Percentiles rank a stretch among this genome's conserved stretches.
Conservation (phyloP, 2,797 vertebrate species). For the Crenuchus spilurus region DNA sequence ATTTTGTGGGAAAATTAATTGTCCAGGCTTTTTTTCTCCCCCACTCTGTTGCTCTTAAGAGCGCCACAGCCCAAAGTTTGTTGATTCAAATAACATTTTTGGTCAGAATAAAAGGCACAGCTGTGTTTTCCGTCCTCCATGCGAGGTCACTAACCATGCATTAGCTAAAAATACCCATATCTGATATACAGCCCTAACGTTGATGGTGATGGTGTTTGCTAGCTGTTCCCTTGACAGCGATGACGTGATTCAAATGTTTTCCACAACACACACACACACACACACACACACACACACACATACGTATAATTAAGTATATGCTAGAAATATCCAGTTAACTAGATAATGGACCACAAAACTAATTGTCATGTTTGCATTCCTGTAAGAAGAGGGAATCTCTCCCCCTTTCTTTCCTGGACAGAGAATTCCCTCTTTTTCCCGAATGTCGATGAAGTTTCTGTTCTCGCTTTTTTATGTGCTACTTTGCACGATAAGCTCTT, state of each 20-base stretch:
- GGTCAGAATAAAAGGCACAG: slow-evolving; percentile 84
- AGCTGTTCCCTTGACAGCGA: slow-evolving; percentile 37
- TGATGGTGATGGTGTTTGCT: slow-evolving; percentile 55
- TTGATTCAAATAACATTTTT: slow-evolving; percentile 84
- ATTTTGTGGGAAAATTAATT: slow-evolving; percentile 91
- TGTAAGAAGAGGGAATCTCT: not conserved
- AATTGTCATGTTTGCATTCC: not conserved
- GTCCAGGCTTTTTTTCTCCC: slow-evolving; percentile 78
- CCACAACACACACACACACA: not conserved
- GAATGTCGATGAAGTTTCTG: slow-evolving; percentile 40
- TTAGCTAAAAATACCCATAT: slow-evolving; percentile 74
- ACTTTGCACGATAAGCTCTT: slow-evolving; percentile 47
- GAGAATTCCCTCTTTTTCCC: not conserved
- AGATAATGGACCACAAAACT: not conserved
- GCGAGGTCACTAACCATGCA: slow-evolving; percentile 73
- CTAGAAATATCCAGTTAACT: not conserved
- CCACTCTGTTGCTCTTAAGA: slow-evolving; percentile 75
- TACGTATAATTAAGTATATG: not conserved
- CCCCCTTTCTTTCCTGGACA: not conserved
- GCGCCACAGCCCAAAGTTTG: slow-evolving; percentile 85
- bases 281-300: not conserved
- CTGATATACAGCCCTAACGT: slow-evolving; percentile 61
- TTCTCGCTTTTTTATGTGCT: slow-evolving; percentile 66
- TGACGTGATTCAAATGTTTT: slow-evolving; percentile 28
- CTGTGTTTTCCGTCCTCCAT: slow-evolving; percentile 80